Base-by-base conservation (phyloP, 2,888 invertebrate species). In the Tipula lateralis region DNA sequence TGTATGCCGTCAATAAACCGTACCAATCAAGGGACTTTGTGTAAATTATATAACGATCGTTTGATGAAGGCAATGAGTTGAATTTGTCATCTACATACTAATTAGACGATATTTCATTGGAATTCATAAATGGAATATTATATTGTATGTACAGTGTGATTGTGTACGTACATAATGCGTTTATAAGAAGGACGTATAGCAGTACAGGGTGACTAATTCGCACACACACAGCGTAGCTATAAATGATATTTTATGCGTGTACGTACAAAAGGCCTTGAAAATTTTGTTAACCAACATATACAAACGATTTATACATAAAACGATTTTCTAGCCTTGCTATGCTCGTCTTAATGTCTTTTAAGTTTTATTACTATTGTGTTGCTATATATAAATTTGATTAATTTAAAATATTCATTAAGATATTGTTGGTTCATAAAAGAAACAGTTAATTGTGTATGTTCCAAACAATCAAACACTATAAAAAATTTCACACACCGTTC, bases 401-500 rank as follows among this genome's bases (percentile, higher is more conserved):
- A 66, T 66, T 66, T 66, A 66, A 66, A 66, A 66, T 66, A 24
- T 66, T 66, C 66, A 66, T 66, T 66, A 66, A 66, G 66, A 66
- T 66, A 66, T 66, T 24, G 9, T 24, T 24, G 24, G 19, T 24
- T 66, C 19, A 66, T 66, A 66, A 66, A 66, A 66, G 66, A 66
- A 66, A 66, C 66, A 66, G 66, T 66, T 66, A 66, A 66, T n/a
- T n/a, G 66, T 66, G 9, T 24, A 66, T 24, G 9, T 66, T 66
- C 24, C 24, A 24, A 66, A 66, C 66, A 66, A 66, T 66, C 24
- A 66, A 44, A 66, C 24, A 24, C n/a, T n/a, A n/a, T 24, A 66
- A 66, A 24, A 66, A 66, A 24, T 66, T 50, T 16, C 66, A 66
- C 24, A 66, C 66, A 66, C 1, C 24, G 13, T n/a, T n/a, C n/a